Evolutionary conservation across 37 sponge, comb jelly and placozoan genomes (phyloP).

Genomic region (Oscarella lobularis): DNA sequence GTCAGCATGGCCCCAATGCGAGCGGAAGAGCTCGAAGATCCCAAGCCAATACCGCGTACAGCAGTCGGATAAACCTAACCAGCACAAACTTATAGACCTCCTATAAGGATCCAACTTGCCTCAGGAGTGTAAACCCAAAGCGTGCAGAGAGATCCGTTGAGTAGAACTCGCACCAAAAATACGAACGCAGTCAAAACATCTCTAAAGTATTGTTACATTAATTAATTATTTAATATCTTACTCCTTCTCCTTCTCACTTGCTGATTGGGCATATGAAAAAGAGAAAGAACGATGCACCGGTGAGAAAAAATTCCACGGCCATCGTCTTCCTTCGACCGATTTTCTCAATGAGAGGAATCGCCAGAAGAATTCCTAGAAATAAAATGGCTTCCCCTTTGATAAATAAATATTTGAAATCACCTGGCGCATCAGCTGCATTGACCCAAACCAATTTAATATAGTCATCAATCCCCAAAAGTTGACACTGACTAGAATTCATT

Average conservation of each 20-base stretch:
- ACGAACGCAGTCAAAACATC: constrained; percentile 35
- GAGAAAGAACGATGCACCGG: constrained; percentile 37
- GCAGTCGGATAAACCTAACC: constrained; percentile 60
- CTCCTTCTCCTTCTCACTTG: background rate
- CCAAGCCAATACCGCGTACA: constrained; percentile 40
- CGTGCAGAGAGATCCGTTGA: constrained; percentile 52
- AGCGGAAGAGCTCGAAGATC: constrained; percentile 25
- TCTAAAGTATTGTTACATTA: constrained; percentile 1
- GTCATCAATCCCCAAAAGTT: constrained; percentile 20
- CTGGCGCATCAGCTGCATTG: constrained; percentile 54
- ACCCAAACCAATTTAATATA: constrained; percentile 57
- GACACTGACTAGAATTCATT: too few species aligned
- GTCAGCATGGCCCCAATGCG: constrained; percentile 58
- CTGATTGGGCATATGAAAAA: constrained; percentile 27
- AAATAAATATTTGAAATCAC: background rate
- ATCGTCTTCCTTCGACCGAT: constrained; percentile 67
- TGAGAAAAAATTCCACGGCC: constrained; percentile 36
- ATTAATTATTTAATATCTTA: background rate
- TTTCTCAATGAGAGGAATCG: constrained; percentile 36
- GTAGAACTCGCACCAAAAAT: constrained; percentile 42
- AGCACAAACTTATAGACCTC: background rate
- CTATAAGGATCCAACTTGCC: background rate
- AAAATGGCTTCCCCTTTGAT: background rate
- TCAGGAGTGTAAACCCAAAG: constrained; percentile 62
- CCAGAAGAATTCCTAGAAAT: constrained; percentile 30